Conservation (phyloP, 2,797 vertebrate genomes). For the Trichosurus vulpecula region DNA sequence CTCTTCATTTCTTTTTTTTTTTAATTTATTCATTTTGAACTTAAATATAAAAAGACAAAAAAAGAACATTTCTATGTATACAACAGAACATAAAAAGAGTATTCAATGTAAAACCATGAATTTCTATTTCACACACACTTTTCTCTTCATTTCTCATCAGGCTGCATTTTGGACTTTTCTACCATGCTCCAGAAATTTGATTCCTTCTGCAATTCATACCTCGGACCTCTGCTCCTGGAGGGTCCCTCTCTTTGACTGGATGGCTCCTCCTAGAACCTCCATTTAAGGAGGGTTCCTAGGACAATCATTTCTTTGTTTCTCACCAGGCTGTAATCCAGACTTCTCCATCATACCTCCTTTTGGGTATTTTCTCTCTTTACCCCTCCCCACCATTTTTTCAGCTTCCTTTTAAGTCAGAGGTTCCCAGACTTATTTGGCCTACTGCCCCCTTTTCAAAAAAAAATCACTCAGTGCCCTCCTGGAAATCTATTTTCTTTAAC, state of each 20-base stretch:
- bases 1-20: not conserved
- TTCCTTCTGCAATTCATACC: not conserved
- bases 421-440: too few species aligned
- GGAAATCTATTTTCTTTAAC: too few species aligned
- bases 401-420: not conserved
- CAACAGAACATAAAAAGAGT: not conserved
- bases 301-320: not conserved
- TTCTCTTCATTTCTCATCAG: not conserved
- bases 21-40: not conserved
- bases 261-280: not conserved
- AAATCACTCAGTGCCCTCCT: too few species aligned
- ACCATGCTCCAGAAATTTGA: not conserved
- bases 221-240: not conserved
- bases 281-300: not conserved
- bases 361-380: too few species aligned
- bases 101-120: not conserved
- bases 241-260: not conserved
- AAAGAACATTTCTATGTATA: not conserved
- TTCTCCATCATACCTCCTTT: too few species aligned
- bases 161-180: not conserved
- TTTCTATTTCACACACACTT: not conserved
- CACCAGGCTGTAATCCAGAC: too few species aligned
- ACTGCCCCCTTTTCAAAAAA: too few species aligned
- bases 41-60: not conserved
- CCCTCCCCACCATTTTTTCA: not conserved